Evolutionary conservation across 2,113 vertebrate species (phyloP), one percentile per base, ranked within the genome.

Genomic region (Corydoras sp.): DNA sequence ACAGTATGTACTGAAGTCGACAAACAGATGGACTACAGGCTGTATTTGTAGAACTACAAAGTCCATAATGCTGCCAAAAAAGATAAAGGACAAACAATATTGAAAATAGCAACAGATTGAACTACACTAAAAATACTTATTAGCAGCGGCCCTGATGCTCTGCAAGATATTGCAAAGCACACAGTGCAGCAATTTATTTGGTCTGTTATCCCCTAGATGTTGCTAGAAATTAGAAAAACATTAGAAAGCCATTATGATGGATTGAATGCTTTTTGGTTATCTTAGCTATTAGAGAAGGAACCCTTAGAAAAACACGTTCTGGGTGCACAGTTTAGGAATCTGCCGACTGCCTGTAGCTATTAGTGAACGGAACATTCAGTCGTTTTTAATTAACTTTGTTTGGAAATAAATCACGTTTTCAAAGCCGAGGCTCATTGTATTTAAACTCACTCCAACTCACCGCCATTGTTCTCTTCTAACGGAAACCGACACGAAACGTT

Each of bases 351-450:
- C 5, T 49, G 9, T 3, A 67, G 24, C 4, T 63, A 53, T 51
- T 14, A 58, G 59, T 66, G 30, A 14, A 68, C 18, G 12, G 58
- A 58, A 63, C 10, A 58, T 8, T 13, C 66, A 54, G 50, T 58
- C 35, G 18, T 12, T 24, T 70, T 70, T 29, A 75, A 75, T 60
- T 69, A 58, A 31, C 32, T 30, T 30, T 70, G 29, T 71, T 71
- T 49, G 32, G 29, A 43, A 18, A 24, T 24, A 69, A 58, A 69
- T 63, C 35, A 51, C 10, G 60, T 30, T 69, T 15, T 65, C 18
- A 2, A 59, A 43, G 13, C 9, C 31, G 8, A 35, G 48, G 29
- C 32, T 5, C 58, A 68, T 11, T 62, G 51, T 62, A 4, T 56
- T 15, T 58, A 54, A 8, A 32, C 15, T 13, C 13, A 4, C 24